These are phyloP conservation scores for Labia minor DNA, from an alignment of 2,888 invertebrate species.

Conservation along the genomic window DNA sequence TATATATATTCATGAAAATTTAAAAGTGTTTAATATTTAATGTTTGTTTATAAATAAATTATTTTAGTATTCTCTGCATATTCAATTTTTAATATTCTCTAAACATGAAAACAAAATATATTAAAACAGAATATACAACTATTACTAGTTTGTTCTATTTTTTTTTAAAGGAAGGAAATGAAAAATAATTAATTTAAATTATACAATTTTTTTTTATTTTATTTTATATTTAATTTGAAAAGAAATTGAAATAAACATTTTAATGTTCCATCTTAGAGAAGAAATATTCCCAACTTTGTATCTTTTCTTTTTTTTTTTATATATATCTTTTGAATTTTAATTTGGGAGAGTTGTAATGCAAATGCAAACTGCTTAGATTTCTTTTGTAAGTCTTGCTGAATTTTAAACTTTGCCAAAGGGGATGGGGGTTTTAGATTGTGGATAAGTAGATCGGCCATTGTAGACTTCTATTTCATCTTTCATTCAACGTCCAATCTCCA, in stretches of 20 bases:
- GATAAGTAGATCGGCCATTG: not conserved
- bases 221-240: slow-evolving; percentile 3
- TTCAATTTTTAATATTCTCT: no score
- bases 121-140: no score
- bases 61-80: no score
- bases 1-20: no score
- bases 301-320: no score
- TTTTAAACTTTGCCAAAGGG: not conserved
- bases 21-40: no score
- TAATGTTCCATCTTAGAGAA: not conserved
- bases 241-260: not conserved
- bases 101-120: no score
- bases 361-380: slow-evolving; percentile 1
- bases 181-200: no score
- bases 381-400: not conserved
- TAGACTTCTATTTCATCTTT: not conserved
- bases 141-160: no score
- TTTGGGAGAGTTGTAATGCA: slow-evolving; percentile 1
- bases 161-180: no score
- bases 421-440: not conserved
- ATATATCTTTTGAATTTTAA: slow-evolving; percentile 4
- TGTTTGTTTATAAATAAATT: no score
- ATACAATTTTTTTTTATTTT: not conserved
- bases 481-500: no score
- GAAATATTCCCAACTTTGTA: not conserved